Percentiles rank a stretch among this genome's conserved stretches.
phyloP scores from a whole-genome alignment of 2,797 vertebrate genomes.

The Schizothorax lantsangensis region DNA sequence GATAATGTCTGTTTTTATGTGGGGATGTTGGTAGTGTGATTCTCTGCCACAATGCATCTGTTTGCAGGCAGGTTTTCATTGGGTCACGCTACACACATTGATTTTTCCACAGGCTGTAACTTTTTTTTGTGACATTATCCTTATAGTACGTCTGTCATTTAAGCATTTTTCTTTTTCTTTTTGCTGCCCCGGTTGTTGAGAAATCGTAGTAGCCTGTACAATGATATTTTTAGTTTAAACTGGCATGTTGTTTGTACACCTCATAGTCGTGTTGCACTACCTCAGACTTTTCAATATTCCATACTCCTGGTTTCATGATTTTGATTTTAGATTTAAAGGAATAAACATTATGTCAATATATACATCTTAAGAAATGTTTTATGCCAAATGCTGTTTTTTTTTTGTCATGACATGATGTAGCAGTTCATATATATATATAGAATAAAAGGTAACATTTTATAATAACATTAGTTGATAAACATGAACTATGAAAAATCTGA shows the following conservation, averaged over 20 bases:
- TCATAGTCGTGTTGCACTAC: neutral
- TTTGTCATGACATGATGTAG: neutral
- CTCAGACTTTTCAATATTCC: neutral
- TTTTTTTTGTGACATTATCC: conserved; percentile 34
- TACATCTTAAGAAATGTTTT: neutral
- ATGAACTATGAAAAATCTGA: neutral
- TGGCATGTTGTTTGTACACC: neutral
- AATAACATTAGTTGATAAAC: neutral
- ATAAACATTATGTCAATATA: neutral
- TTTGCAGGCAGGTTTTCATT: conserved; percentile 26
- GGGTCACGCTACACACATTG: conserved; percentile 43
- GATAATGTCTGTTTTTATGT: conserved; percentile 21
- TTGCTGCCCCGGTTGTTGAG: neutral
- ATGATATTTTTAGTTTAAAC: neutral
- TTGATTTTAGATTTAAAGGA: neutral
- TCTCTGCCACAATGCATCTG: conserved; percentile 16
- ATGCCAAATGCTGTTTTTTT: conserved; percentile 24
- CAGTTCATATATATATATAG: neutral
- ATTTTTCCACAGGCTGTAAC: conserved; percentile 53
- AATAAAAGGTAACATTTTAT: neutral
- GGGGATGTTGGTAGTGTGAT: neutral
- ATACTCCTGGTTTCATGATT: neutral
- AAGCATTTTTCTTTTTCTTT: neutral
- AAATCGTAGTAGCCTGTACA: neutral
- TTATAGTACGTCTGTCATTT: conserved; percentile 14